Percentiles rank a stretch among this genome's conserved stretches.
These are phyloP conservation scores for Phyllopteryx taeniolatus DNA, from an alignment of 2,113 vertebrate genomes.

Conservation along the genomic window DNA sequence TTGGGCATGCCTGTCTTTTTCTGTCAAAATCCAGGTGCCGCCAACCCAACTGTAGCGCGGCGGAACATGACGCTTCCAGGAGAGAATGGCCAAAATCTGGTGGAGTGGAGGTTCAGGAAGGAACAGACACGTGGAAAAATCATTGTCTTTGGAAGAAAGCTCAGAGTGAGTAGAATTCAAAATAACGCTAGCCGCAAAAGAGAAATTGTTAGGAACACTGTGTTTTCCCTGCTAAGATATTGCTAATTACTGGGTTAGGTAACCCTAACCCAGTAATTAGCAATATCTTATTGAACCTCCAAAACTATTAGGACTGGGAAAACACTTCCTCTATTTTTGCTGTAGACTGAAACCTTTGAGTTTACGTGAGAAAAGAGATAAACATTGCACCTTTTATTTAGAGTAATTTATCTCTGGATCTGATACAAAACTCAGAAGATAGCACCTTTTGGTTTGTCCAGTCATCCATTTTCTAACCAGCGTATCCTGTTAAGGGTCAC, in stretches of 20 bases:
- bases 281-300: too few relatives aligned
- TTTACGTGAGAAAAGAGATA: background rate
- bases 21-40: constrained; percentile 72
- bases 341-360: background rate
- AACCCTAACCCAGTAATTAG: too few relatives aligned
- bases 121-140: constrained; percentile 93
- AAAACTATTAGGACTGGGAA: too few relatives aligned
- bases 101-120: constrained; percentile 96
- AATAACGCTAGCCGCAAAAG: background rate
- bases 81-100: constrained; percentile 93
- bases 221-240: background rate
- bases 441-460: too few relatives aligned
- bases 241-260: too few relatives aligned
- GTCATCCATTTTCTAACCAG: too few relatives aligned
- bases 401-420: too few relatives aligned
- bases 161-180: constrained; percentile 77
- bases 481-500: too few relatives aligned
- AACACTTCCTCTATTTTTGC: background rate
- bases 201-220: background rate
- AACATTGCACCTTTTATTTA: too few relatives aligned
- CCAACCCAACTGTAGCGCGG: constrained; percentile 90
- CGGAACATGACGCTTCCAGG: constrained; percentile 97
- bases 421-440: too few relatives aligned
- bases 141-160: constrained; percentile 92
- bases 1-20: background rate